These are phyloP conservation scores for Oxyruncus cristatus DNA, from an alignment of 2,113 vertebrate genomes.

Conservation along the genomic window DNA sequence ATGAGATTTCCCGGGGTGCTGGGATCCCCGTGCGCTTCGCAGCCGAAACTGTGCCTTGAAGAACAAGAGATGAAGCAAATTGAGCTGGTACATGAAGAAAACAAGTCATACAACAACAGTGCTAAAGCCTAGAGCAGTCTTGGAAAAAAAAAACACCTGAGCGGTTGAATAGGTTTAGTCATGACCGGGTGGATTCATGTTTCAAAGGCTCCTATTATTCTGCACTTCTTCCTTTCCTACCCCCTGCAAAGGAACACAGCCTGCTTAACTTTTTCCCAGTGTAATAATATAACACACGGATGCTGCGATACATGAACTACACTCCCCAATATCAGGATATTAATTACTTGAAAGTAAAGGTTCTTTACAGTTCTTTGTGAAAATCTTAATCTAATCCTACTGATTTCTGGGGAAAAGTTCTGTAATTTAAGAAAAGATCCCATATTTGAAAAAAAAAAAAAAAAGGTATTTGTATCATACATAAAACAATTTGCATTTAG, in stretches of 20 bases:
- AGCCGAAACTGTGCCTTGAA: slow-evolving; percentile 75
- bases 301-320: not conserved
- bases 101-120: not conserved
- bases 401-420: not conserved
- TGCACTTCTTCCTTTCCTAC: not conserved
- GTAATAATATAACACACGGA: accelerated
- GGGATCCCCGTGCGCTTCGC: slow-evolving; percentile 92
- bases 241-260: not conserved
- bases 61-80: not conserved
- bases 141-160: not conserved
- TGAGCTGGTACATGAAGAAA: not conserved
- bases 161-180: slow-evolving; percentile 37
- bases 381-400: not conserved
- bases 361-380: not conserved
- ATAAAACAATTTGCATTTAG: not conserved
- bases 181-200: not conserved
- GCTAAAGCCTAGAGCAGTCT: not conserved
- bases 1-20: slow-evolving; percentile 83
- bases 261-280: not conserved
- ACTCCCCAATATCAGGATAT: not conserved
- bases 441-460: not conserved
- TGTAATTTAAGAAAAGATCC: not conserved
- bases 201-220: slow-evolving; percentile 19
- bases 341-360: not conserved
- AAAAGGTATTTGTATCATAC: not conserved